Evolutionary conservation across 2,113 vertebrate species (phyloP), one percentile per base, ranked within the genome.

Genomic region (Phaethornis superciliosus): DNA sequence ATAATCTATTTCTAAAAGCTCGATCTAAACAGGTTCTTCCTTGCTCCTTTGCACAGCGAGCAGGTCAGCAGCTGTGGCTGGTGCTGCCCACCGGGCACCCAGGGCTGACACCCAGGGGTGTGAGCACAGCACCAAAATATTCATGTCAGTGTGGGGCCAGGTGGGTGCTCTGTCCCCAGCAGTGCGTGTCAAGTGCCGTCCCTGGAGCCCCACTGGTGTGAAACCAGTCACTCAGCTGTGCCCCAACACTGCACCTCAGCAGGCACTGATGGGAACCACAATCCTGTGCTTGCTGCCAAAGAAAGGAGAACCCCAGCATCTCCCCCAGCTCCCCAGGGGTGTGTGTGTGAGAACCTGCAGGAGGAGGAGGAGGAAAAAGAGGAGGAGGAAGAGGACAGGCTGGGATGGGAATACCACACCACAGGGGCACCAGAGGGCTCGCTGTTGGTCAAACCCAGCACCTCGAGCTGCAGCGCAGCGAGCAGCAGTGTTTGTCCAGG

Each of bases 341-440:
- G 49, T 49, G 49, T 49, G 64, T 0, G 2, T 58, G 64, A 37
- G 35, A 28, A 20, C 22, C 46, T 2, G 4, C 26, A 40, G 4
- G 26, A 33, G 14, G 27, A 78, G 19, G 27, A 52, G 19, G 19
- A 68, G 3, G 19, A 67, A 17, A 4, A 77, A 58, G 30, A 60
- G 15, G 52, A 51, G 4, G 33, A 67, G 10, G 62, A 64, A 26
- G 16, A 65, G 42, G 42, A 17, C 76, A 3, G 71, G n/a, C 83
- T 22, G 91, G 7, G 70, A 7, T 9, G 4, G 15, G 44, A 65
- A 1, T 3, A 18, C 30, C 2, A 24, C 8, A 23, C 40, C 14
- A 1, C 40, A 8, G 32, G 28, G 0, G 35, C 59, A 1, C 20
- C 27, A 0, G 10, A 0, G 3, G 27, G 1, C 0, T 7, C 3